Conservation (phyloP, 2,888 invertebrate genomes). For the Drosophila siamana region DNA sequence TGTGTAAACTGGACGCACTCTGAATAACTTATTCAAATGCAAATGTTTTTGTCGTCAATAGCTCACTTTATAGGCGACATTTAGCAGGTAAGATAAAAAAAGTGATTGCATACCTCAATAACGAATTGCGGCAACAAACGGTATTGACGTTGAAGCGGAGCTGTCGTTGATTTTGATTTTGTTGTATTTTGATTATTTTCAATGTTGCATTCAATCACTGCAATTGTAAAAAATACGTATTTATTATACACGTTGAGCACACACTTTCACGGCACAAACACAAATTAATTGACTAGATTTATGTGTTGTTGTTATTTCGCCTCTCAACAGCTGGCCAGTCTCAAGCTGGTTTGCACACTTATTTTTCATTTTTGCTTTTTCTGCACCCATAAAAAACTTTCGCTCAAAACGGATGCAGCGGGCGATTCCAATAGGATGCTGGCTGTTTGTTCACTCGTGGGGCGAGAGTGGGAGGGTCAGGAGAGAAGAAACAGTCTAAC, state of each 20-base stretch:
- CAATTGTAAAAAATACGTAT: conserved; percentile 66
- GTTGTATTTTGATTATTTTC: conserved; percentile 30
- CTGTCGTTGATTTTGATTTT: conserved; percentile 18
- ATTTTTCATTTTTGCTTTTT: conserved; percentile 29
- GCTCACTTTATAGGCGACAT: conserved; percentile 15
- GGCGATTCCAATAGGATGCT: conserved; percentile 38
- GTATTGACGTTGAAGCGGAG: conserved; percentile 28
- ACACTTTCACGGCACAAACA: conserved; percentile 58
- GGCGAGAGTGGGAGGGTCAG: neutral
- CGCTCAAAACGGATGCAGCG: conserved; percentile 78
- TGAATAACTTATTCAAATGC: conserved; percentile 30
- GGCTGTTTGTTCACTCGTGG: neutral
- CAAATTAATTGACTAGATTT: conserved; percentile 75
- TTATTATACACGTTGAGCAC: conserved; percentile 62
- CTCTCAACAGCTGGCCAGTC: conserved; percentile 65
- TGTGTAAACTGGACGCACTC: conserved; percentile 12
- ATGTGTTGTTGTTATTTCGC: conserved; percentile 27
- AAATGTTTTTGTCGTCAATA: conserved; percentile 9
- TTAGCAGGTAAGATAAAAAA: conserved; percentile 8
- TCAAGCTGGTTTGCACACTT: conserved; percentile 59
- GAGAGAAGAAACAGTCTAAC: conserved; percentile 46
- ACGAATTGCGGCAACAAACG: conserved; percentile 26
- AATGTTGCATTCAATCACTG: conserved; percentile 70
- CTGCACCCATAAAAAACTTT: conserved; percentile 66
- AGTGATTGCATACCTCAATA: conserved; percentile 52